Evolutionary conservation across 2,888 invertebrate genomes (phyloP).

Genomic region (Phyto melanocephala): DNA sequence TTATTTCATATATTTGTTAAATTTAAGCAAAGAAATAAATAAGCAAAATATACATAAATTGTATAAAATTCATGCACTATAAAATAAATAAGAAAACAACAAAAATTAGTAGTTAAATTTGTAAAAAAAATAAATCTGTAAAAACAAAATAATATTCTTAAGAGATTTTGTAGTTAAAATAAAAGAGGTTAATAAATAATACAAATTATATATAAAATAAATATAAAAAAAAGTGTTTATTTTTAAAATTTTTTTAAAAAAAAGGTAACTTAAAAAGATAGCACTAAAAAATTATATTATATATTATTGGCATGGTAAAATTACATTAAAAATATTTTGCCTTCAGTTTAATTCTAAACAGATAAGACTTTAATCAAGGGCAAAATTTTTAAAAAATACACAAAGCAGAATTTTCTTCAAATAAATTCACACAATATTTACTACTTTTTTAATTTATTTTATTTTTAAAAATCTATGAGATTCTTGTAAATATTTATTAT

Average conservation of each 20-base stretch:
- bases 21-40: conserved; percentile 12
- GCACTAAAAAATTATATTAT: too few relatives aligned
- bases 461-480: conserved; percentile 40
- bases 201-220: too few relatives aligned
- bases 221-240: conserved; percentile 40
- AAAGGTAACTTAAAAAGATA: too few relatives aligned
- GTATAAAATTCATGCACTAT: conserved; percentile 38
- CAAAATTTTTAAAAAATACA: too few relatives aligned
- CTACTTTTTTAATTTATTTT: not conserved
- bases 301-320: too few relatives aligned
- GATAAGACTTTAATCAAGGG: too few relatives aligned
- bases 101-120: conserved; percentile 64
- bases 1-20: not conserved
- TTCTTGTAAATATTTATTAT: conserved; percentile 32
- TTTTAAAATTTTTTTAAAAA: too few relatives aligned
- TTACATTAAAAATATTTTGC: too few relatives aligned
- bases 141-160: conserved; percentile 67
- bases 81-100: conserved; percentile 16
- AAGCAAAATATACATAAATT: conserved; percentile 10
- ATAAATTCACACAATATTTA: not conserved
- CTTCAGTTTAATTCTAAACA: too few relatives aligned
- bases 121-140: conserved; percentile 66
- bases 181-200: conserved; percentile 59
- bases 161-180: conserved; percentile 68
- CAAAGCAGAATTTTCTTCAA: too few relatives aligned